Conservation (phyloP, 2,797 vertebrate species). For the Ctenochaetus hawaiiensis region DNA sequence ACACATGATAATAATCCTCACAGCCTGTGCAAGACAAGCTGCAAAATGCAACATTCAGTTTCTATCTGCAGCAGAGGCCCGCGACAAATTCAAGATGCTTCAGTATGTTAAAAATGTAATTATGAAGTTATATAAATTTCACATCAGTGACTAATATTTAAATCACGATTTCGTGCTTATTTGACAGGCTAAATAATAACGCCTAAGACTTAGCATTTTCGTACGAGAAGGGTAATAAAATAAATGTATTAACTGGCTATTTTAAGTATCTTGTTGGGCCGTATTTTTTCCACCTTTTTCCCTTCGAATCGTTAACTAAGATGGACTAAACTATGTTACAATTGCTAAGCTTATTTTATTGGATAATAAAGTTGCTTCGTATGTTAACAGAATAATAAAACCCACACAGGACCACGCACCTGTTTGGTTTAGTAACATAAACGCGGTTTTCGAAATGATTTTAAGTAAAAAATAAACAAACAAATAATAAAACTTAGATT, state of each 20-base stretch:
- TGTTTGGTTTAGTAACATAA: neutral
- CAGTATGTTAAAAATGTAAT: neutral
- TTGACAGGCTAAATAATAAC: neutral
- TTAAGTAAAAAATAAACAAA: neutral
- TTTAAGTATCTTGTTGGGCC: neutral
- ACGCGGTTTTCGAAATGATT: neutral
- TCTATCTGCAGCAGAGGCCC: slow-evolving; percentile 11
- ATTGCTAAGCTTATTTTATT: neutral
- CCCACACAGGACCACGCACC: neutral
- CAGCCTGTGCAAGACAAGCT: neutral
- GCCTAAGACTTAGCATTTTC: neutral
- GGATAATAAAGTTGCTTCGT: neutral
- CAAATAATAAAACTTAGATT: neutral
- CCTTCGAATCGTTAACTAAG: neutral
- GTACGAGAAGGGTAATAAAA: neutral
- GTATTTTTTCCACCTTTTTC: neutral
- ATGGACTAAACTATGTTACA: neutral
- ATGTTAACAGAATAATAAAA: slow-evolving; percentile 7
- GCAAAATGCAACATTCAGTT: neutral
- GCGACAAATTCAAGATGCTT: neutral
- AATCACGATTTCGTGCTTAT: neutral
- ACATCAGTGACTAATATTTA: neutral
- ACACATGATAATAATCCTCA: neutral
- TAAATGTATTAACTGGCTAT: neutral
- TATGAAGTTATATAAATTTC: neutral